These are phyloP conservation scores for Narcine bancroftii DNA, from an alignment of 2,113 vertebrate species.

Conservation along the genomic window DNA sequence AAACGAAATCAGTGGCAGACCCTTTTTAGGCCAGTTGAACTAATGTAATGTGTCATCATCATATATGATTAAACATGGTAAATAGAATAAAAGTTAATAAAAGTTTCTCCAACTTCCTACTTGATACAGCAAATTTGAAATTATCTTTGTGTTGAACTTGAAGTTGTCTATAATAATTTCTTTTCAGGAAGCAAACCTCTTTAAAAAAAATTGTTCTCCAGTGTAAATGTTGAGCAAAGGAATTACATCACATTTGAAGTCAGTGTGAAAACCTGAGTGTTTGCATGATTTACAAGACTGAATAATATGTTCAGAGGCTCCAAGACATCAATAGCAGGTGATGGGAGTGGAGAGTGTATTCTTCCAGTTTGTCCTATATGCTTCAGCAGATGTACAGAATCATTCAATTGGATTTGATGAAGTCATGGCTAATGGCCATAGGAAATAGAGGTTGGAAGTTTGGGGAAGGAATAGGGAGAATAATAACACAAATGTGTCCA, in stretches of 20 bases:
- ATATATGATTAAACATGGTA: too few relatives aligned
- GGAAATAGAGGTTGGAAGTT: background rate
- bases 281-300: background rate
- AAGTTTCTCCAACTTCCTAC: too few relatives aligned
- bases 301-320: background rate
- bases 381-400: background rate
- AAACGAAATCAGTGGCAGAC: too few relatives aligned
- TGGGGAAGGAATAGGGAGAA: background rate
- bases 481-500: background rate
- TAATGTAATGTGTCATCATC: too few relatives aligned
- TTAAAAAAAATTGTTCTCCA: too few relatives aligned
- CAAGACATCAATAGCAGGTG: background rate
- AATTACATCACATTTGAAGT: background rate
- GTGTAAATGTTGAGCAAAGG: background rate
- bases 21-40: too few relatives aligned
- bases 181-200: too few relatives aligned
- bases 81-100: too few relatives aligned
- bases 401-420: background rate
- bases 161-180: too few relatives aligned
- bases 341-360: background rate
- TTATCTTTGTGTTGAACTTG: too few relatives aligned
- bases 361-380: background rate
- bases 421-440: background rate
- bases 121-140: too few relatives aligned
- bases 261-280: background rate